Conservation (phyloP, 1,140 invertebrate genomes). For the Lordiphosa collinella region DNA sequence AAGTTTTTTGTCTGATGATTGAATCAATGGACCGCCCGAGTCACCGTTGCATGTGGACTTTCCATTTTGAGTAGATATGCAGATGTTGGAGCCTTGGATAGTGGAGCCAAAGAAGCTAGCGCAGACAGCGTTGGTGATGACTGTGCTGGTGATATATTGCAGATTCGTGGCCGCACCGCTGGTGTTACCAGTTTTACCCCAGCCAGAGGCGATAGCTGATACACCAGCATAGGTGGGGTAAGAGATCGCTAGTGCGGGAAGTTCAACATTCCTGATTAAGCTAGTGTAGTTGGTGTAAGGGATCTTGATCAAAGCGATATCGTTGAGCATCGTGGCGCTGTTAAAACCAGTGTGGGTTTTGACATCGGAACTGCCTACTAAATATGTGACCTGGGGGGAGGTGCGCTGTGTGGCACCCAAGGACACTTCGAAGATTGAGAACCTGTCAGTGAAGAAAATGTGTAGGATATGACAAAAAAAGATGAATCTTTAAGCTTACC, state of each 20-base stretch:
- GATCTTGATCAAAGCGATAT: constrained; percentile 56
- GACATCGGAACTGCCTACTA: constrained; percentile 28
- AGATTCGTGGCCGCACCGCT: constrained; percentile 33
- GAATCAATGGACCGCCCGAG: constrained; percentile 81
- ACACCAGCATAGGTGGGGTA: constrained; percentile 54
- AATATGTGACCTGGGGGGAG: constrained; percentile 19
- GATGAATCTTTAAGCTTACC: constrained; percentile 17
- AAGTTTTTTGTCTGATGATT: constrained; percentile 59
- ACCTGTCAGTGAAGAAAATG: constrained; percentile 13
- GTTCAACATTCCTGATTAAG: constrained; percentile 27
- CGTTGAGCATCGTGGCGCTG: constrained; percentile 35
- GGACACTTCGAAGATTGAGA: constrained; percentile 42
- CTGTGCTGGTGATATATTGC: constrained; percentile 15
- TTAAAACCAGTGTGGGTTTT: constrained; percentile 51
- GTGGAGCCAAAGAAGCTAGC: constrained; percentile 25
- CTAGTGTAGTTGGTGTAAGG: constrained; percentile 9
- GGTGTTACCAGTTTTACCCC: constrained; percentile 46
- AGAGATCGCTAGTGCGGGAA: constrained; percentile 30
- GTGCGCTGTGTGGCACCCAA: constrained; percentile 55
- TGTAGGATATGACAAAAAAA: neutral
- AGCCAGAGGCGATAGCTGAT: constrained; percentile 55
- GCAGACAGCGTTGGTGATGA: constrained; percentile 25
- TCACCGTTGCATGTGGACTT: constrained; percentile 80
- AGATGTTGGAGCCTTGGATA: constrained; percentile 35
- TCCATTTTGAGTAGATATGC: constrained; percentile 11